A percentile compares a stretch with the other conserved stretches of the same genome.
These are phyloP conservation scores for Eupithecia inturbata DNA, from an alignment of 2,888 invertebrate genomes.

Conservation along the genomic window DNA sequence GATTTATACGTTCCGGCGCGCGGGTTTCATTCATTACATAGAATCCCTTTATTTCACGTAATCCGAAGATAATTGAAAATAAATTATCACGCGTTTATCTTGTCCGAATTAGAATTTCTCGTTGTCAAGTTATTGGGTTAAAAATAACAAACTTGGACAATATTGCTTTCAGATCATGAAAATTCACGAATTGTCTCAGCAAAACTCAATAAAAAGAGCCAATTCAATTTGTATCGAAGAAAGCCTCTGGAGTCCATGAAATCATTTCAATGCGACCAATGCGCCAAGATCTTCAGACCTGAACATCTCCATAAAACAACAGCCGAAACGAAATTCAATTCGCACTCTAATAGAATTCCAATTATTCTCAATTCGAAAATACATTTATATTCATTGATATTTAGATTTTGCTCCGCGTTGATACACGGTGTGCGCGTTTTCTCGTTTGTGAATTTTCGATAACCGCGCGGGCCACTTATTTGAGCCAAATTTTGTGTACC, in stretches of 20 bases:
- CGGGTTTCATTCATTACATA: conserved; percentile 24
- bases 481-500: conserved; percentile 66
- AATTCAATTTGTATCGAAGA: conserved; percentile 28
- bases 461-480: conserved; percentile 68
- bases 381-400: conserved; percentile 49
- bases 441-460: conserved; percentile 63
- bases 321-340: conserved; percentile 33
- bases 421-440: conserved; percentile 52
- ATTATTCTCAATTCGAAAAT: conserved; percentile 45
- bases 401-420: conserved; percentile 48
- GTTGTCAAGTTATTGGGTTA: background rate
- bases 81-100: conserved; percentile 9
- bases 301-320: conserved; percentile 36
- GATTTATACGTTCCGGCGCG: conserved; percentile 62
- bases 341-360: conserved; percentile 40
- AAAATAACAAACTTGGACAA: background rate
- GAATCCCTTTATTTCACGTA: conserved; percentile 22
- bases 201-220: conserved; percentile 17
- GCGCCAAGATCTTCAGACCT: conserved; percentile 22
- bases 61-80: conserved; percentile 22
- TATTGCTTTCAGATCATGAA: conserved; percentile 8
- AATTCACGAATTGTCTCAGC: conserved; percentile 5
- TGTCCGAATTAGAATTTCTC: background rate
- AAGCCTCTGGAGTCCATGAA: conserved; percentile 11
- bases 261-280: conserved; percentile 31